Evolutionary conservation across 1,140 invertebrate genomes (phyloP).

Genomic region (Callitettix versicolor): DNA sequence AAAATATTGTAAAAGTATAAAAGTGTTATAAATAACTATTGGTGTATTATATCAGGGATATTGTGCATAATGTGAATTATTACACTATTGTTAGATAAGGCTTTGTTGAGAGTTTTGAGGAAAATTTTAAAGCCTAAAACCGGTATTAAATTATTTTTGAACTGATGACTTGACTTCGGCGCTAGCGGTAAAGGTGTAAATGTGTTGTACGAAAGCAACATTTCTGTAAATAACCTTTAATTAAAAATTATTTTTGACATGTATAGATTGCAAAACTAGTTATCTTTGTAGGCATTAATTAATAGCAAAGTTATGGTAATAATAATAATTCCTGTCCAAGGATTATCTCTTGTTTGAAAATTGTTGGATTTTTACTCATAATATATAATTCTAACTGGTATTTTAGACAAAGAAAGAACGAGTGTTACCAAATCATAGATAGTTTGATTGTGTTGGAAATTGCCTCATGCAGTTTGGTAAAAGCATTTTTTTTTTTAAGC

Average conservation of each 20-base stretch:
- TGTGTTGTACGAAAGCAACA: slow-evolving; percentile 12
- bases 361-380: no score
- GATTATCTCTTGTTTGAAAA: no score
- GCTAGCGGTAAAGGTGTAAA: not conserved
- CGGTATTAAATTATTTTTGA: slow-evolving; percentile 9
- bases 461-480: no score
- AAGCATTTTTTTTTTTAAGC: no score
- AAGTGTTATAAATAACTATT: not conserved
- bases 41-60: slow-evolving; percentile 14
- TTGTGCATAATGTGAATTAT: slow-evolving; percentile 5
- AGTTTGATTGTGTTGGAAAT: no score
- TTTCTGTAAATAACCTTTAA: slow-evolving; percentile 12
- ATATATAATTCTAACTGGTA: no score
- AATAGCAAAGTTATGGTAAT: no score
- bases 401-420: no score
- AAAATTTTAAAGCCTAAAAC: not conserved
- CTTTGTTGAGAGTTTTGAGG: not conserved
- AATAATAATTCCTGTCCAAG: no score
- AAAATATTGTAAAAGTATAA: slow-evolving; percentile 5
- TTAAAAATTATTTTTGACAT: slow-evolving; percentile 15
- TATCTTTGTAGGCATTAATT: no score
- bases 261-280: not conserved
- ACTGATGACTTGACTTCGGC: not conserved
- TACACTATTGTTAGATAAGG: slow-evolving; percentile 10
- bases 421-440: no score